Base-by-base conservation (phyloP, 1,140 invertebrate genomes). In the Danaus plexippus region DNA sequence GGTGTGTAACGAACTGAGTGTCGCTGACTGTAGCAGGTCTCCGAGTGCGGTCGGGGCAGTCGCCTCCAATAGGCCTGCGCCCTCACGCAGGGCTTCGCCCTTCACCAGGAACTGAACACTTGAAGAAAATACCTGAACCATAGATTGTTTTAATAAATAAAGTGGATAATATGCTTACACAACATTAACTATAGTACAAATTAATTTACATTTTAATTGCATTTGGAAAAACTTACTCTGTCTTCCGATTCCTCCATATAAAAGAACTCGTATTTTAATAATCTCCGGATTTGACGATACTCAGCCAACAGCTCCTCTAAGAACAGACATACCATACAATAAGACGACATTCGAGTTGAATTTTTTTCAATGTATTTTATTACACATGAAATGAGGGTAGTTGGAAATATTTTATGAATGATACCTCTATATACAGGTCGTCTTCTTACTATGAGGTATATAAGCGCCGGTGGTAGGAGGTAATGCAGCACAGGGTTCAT, bases 401-500 rank as follows among this genome's bases (percentile, higher is more conserved):
- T 48, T 48, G n/a, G n/a, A 48, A 41, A 51, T 8, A 51, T 46
- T 45, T 46, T 45, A n/a, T 42, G 50, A 9, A 48, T 15, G 9
- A 32, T 71, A 78, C 77, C 77, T 73, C 53, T 67, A 18, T 66
- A 64, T 57, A 43, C 63, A 43, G 57, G 41, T 8, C 48, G 61
- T 51, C 80, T 73, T 11, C 69, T 63, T 4, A 86, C 76, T 0
- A 88, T 69, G 12, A 88, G 61, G 18, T 87, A 82, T n/a, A 91
- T 69, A 42, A 93, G 80, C 0, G 91, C 89, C 2, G 89, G 87
- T 57, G 91, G 88, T 10, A 90, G 83, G 10, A 94, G 62, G 82
- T 91, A 92, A 67, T 92, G 91, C 47, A 94, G 81, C 32, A 89
- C 86, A 2, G 92, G 92, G 87, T 95, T 94, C 10, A 92, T 87